Conservation (phyloP, 2,797 vertebrate genomes). For the Anas flavirostris region DNA sequence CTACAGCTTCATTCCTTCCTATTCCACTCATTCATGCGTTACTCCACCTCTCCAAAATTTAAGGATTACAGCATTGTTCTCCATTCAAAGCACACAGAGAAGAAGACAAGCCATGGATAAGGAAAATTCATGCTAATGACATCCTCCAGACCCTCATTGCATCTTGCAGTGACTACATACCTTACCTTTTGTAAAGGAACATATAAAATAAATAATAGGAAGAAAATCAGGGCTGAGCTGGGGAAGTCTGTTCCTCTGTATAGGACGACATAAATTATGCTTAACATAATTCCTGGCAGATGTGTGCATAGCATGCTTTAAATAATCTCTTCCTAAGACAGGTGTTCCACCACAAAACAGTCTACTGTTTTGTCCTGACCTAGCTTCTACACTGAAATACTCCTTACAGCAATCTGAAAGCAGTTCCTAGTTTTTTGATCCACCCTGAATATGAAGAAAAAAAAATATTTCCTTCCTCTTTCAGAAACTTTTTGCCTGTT, state of each 20-base stretch:
- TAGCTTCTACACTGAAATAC: background rate
- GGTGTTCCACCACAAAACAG: background rate
- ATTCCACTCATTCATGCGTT: background rate
- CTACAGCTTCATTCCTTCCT: background rate
- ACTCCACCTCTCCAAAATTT: too few species aligned
- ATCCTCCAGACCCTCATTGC: background rate
- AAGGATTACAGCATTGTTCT: background rate
- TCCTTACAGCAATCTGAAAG: background rate
- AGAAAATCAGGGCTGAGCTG: background rate
- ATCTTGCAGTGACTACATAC: background rate
- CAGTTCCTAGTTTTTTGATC: background rate
- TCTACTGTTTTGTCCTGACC: background rate
- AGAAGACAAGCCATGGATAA: background rate
- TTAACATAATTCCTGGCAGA: background rate
- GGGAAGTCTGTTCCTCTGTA: background rate
- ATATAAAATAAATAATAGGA: background rate
- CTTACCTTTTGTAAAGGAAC: background rate
- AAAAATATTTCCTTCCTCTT: background rate
- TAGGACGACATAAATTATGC: background rate
- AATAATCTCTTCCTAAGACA: background rate
- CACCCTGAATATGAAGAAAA: background rate
- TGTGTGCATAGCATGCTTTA: background rate
- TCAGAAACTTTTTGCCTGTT: background rate
- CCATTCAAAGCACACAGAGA: background rate
- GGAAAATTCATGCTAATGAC: background rate